These are phyloP conservation scores for Drosophila meridiana DNA, from an alignment of 2,888 invertebrate genomes.

Conservation along the genomic window DNA sequence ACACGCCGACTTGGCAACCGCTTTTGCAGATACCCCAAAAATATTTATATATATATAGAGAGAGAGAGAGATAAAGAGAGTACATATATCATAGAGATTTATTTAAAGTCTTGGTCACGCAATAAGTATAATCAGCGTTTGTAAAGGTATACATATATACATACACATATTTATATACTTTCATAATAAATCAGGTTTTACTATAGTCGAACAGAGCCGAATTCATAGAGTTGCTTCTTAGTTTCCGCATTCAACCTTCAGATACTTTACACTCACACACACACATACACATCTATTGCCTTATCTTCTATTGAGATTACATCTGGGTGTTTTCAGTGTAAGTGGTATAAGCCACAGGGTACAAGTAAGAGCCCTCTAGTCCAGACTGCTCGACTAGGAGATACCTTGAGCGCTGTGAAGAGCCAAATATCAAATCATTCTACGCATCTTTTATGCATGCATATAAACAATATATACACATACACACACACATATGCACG, in stretches of 20 bases:
- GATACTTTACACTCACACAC: background rate
- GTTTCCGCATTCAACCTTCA: background rate
- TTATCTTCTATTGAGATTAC: background rate
- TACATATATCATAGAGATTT: slow-evolving; percentile 2
- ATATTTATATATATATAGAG: slow-evolving; percentile 7
- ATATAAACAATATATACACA: no score
- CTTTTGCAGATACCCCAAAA: slow-evolving; percentile 13
- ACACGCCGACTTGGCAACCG: slow-evolving; percentile 48
- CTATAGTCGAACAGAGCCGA: background rate
- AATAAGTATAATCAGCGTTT: background rate
- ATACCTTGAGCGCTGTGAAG: no score
- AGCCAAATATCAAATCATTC: no score
- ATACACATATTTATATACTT: background rate
- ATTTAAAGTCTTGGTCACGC: background rate
- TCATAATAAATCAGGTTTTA: background rate
- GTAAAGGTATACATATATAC: background rate
- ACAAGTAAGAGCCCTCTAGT: no score
- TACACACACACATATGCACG: no score
- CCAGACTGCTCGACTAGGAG: no score
- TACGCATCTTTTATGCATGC: no score
- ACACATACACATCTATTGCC: background rate
- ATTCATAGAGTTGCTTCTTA: background rate
- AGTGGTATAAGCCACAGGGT: background rate
- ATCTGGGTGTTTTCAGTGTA: background rate
- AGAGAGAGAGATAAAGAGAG: background rate